Evolutionary conservation across 2,797 vertebrate genomes (phyloP).

Genomic region (Coregonus suidteri): DNA sequence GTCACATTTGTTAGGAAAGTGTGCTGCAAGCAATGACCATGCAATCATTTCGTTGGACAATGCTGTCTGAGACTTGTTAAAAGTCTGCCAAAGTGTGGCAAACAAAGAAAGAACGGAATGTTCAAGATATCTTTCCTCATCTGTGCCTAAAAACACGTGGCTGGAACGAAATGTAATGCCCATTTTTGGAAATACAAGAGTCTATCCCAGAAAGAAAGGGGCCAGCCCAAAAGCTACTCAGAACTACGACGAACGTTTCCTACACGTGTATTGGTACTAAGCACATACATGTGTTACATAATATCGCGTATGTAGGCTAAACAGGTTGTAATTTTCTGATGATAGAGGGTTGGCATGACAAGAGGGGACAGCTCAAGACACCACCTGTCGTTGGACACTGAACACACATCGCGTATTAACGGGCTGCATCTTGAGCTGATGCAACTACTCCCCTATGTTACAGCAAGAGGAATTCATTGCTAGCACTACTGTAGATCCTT

Average conservation of each 20-base stretch:
- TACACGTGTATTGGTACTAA: not conserved
- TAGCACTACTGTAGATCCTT: not conserved
- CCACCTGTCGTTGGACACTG: not conserved
- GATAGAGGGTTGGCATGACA: not conserved
- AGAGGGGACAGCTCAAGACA: not conserved
- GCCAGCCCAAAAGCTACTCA: not conserved
- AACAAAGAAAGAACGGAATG: not conserved
- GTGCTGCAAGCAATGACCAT: too few relatives aligned
- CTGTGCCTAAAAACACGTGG: not conserved
- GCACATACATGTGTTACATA: not conserved
- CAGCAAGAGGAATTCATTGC: slow-evolving; percentile 6
- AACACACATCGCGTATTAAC: not conserved
- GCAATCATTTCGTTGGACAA: too few relatives aligned
- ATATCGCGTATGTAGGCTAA: not conserved
- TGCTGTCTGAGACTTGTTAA: too few relatives aligned
- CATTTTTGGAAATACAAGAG: not conserved
- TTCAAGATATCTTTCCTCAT: not conserved
- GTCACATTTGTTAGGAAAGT: too few relatives aligned
- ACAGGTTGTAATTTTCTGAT: not conserved
- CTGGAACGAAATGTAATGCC: not conserved
- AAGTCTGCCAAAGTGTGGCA: too few relatives aligned
- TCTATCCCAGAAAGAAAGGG: not conserved
- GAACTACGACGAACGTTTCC: not conserved
- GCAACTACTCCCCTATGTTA: slow-evolving; percentile 52
- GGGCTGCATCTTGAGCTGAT: slow-evolving; percentile 41